Evolutionary conservation across 2,113 vertebrate genomes (phyloP).

Genomic region (Otocyon megalotis): DNA sequence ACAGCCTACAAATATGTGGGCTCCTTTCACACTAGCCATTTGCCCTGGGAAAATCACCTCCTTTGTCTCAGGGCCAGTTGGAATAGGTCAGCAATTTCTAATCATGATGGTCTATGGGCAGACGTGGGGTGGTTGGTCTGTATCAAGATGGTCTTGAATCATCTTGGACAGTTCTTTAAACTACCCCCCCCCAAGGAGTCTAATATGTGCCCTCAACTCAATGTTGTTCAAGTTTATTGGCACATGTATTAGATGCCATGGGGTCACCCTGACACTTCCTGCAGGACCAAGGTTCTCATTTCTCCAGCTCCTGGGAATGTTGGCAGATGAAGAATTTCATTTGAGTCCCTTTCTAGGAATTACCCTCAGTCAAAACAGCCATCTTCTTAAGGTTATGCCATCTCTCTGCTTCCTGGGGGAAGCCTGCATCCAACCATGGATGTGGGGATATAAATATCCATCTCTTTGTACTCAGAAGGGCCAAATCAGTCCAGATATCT

Average conservation of each 20-base stretch:
- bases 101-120: no score
- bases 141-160: neutral
- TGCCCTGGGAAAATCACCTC: neutral
- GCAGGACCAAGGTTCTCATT: neutral
- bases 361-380: neutral
- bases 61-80: neutral
- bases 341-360: neutral
- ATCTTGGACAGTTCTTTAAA: neutral
- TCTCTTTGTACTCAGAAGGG: neutral
- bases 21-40: neutral
- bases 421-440: neutral
- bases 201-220: neutral
- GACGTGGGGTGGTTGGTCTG: neutral
- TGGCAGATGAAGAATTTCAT: neutral
- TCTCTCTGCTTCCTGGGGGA: neutral
- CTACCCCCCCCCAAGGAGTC: neutral
- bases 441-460: neutral
- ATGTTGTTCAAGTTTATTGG: neutral
- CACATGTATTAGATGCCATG: neutral
- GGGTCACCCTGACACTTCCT: neutral
- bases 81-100: neutral
- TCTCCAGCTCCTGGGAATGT: neutral
- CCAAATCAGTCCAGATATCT: neutral
- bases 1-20: neutral
- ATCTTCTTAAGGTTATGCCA: neutral